Conservation (phyloP, 2,797 vertebrate genomes). For the Craterocephalus amniculus region DNA sequence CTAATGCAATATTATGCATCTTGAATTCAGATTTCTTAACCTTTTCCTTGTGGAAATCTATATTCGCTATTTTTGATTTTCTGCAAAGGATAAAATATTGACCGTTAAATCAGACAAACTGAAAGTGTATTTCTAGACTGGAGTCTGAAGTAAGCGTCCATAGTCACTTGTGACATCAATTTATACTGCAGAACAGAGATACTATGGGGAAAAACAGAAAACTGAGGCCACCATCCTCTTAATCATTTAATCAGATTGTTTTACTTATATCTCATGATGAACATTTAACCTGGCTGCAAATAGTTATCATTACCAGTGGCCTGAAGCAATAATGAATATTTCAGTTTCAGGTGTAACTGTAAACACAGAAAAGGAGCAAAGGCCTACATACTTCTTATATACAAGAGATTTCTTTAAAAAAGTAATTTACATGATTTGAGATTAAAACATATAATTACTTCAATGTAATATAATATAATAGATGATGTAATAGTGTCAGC, state of each 20-base stretch:
- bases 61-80: neutral
- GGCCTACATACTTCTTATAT: neutral
- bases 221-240: constrained; percentile 17
- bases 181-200: neutral
- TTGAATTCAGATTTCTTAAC: constrained; percentile 1
- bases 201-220: constrained; percentile 19
- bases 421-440: neutral
- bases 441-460: constrained; percentile 18
- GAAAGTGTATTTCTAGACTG: neutral
- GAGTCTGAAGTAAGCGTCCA: neutral
- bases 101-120: neutral
- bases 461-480: no score
- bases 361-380: neutral
- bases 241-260: constrained; percentile 51
- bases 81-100: neutral
- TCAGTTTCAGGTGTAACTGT: constrained; percentile 24
- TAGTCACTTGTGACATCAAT: constrained; percentile 1
- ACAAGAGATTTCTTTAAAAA: neutral
- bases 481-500: no score
- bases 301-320: constrained; percentile 22
- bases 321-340: constrained; percentile 49
- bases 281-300: constrained; percentile 58
- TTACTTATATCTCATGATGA: constrained; percentile 48
- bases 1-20: neutral
- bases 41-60: constrained; percentile 5